A percentile compares a stretch with the other conserved stretches of the same genome.
phyloP scores from a whole-genome alignment of 2,113 vertebrate species.

The Osmerus eperlanus region DNA sequence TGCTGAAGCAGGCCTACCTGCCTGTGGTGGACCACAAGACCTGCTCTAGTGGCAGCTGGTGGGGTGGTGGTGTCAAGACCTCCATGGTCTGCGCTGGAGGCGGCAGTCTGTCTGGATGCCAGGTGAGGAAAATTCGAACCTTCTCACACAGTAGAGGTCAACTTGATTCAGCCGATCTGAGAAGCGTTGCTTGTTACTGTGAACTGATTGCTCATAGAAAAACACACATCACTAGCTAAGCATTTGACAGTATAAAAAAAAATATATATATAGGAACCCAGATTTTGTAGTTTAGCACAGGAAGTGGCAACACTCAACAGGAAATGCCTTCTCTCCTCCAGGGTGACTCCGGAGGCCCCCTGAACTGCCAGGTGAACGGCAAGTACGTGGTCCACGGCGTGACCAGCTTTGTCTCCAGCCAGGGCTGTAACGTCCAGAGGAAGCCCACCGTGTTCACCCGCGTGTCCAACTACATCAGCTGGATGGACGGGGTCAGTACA shows the following conservation, averaged over 20 bases:
- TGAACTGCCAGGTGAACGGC: slow-evolving; percentile 29
- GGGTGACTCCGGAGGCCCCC: slow-evolving; percentile 41
- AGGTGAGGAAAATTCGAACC: not conserved
- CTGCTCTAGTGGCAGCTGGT: slow-evolving; percentile 57
- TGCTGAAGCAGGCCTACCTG: slow-evolving; percentile 58
- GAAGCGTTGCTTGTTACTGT: no score
- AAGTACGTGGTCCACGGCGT: slow-evolving; percentile 31
- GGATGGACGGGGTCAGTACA: slow-evolving; percentile 19
- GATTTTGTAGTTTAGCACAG: not conserved
- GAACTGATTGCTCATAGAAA: no score
- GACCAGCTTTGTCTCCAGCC: slow-evolving; percentile 36
- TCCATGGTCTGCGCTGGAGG: slow-evolving; percentile 62
- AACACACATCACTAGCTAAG: no score
- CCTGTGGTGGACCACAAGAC: slow-evolving; percentile 51
- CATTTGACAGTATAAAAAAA: no score
- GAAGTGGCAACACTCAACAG: not conserved
- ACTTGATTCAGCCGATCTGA: not conserved
- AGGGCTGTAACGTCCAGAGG: slow-evolving; percentile 16
- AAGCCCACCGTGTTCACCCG: slow-evolving; percentile 41
- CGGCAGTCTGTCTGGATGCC: not conserved
- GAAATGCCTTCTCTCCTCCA: not conserved
- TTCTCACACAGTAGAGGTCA: not conserved
- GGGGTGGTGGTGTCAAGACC: slow-evolving; percentile 47
- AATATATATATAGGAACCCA: not conserved
- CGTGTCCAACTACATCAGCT: slow-evolving; percentile 29